These are phyloP conservation scores for Holacanthus passer DNA, from an alignment of 2,113 vertebrate genomes.

Conservation along the genomic window DNA sequence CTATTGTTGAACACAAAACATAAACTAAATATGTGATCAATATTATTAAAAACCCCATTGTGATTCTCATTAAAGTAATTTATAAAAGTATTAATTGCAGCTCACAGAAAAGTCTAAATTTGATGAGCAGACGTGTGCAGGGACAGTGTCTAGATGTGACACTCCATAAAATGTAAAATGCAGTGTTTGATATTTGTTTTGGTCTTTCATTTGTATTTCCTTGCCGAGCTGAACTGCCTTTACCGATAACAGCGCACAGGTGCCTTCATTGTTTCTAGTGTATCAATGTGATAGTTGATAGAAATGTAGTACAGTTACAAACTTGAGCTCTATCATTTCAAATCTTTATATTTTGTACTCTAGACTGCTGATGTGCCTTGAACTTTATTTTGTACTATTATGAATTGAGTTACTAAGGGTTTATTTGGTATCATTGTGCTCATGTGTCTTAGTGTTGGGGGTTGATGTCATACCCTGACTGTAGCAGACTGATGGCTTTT, in stretches of 20 bases:
- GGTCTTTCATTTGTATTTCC: constrained; percentile 3
- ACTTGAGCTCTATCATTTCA: constrained; percentile 58
- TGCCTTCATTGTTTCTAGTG: constrained; percentile 28
- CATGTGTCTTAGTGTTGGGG: constrained; percentile 31
- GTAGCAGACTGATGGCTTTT: constrained; percentile 1
- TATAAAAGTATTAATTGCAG: not conserved
- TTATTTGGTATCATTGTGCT: constrained; percentile 39
- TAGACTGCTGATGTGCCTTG: constrained; percentile 61
- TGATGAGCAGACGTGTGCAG: not conserved
- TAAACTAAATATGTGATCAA: not conserved
- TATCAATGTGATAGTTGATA: constrained; percentile 15
- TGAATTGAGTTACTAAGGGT: constrained; percentile 17
- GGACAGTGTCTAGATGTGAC: not conserved
- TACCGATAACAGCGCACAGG: constrained; percentile 13
- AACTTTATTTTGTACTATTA: constrained; percentile 52
- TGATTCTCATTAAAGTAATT: not conserved
- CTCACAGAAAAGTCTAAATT: not conserved
- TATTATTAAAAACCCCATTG: not conserved
- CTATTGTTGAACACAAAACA: not conserved
- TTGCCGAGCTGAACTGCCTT: constrained; percentile 15
- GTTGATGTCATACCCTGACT: not conserved
- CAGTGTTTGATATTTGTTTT: constrained; percentile 23
- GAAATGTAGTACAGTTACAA: constrained; percentile 9
- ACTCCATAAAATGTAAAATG: constrained; percentile 10
- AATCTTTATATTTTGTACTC: constrained; percentile 54